Evolutionary conservation across 2,888 invertebrate species (phyloP), one percentile per base, ranked within the genome.

Genomic region (Galeopsomyia nigrocyanea): DNA sequence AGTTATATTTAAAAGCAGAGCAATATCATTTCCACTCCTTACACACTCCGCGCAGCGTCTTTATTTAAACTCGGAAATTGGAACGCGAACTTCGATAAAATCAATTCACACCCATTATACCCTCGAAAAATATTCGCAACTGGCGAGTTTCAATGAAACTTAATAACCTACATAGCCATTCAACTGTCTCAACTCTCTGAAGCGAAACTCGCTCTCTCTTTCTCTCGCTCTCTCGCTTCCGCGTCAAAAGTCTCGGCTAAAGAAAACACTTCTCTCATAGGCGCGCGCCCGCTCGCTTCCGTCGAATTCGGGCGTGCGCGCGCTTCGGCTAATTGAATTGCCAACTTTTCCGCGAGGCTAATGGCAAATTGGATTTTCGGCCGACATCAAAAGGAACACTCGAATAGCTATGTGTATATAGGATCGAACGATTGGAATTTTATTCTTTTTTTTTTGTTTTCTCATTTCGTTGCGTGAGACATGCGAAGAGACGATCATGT

Each of bases 291-390:
- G n/a, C n/a, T n/a, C n/a, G 68, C 61, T 16, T 19, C 56, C 68
- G 64, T 66, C 69, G 68, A 71, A 65, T 66, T 73, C 68, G 61
- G 75, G 67, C 71, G 68, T 71, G 58, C 76, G 69, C 63, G 58
- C 76, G 69, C 63, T 53, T 72, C 70, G 73, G 26, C 74, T 78
- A 78, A 78, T 77, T 69, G 69, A 69, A 73, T 73, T 56, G 16
- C 22, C 57, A 66, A 73, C 69, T 69, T 73, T 73, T 53, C 39
- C 68, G 64, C 26, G 10, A 65, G 65, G 62, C 57, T 68, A 68
- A 68, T 65, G 61, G 65, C 21, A 61, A 73, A 73, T 73, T 61
- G 39, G 64, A 73, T 73, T 73, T 61, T 21, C 22, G 61, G 31
- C 26, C 60, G 31, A 53, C 68, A 68, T 72, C 68, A 64, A 26